A percentile compares a stretch with the other conserved stretches of the same genome.
Conservation (phyloP, 2,113 vertebrate genomes). For the Peromyscus polionotus region DNA sequence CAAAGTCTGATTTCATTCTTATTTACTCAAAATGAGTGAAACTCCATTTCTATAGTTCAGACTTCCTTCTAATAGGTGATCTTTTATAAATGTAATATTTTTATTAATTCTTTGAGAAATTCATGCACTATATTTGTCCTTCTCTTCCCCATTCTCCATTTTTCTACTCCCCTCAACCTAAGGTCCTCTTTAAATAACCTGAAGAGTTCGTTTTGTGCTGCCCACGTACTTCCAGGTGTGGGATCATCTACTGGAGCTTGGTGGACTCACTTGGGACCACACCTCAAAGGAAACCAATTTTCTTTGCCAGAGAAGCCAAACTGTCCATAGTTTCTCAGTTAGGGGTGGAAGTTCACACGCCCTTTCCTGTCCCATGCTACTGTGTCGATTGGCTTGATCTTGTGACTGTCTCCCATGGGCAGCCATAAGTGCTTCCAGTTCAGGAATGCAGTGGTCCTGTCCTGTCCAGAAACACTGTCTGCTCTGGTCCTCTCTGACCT, state of each 20-base stretch:
- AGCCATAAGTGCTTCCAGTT: neutral
- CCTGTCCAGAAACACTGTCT: neutral
- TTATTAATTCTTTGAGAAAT: neutral
- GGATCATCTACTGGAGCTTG: neutral
- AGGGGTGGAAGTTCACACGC: neutral
- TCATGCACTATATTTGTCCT: neutral
- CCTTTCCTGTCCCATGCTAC: too few species aligned
- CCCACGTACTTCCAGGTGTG: neutral
- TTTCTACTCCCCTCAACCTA: neutral
- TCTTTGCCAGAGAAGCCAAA: neutral
- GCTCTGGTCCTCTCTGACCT: neutral
- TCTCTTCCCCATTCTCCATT: neutral
- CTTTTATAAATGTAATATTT: neutral
- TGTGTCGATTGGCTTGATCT: neutral
- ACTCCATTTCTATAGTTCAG: neutral
- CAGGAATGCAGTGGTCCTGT: too few species aligned
- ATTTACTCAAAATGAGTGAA: constrained; percentile 44
- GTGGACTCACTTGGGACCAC: neutral
- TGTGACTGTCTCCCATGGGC: neutral
- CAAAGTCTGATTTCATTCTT: constrained; percentile 36
- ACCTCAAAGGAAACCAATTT: neutral
- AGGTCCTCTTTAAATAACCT: neutral
- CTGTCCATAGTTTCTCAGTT: neutral
- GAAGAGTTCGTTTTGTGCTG: neutral
- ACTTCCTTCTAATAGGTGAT: neutral